phyloP scores from a whole-genome alignment of 2,888 invertebrate genomes.

The Yponomeuta sedellus region DNA sequence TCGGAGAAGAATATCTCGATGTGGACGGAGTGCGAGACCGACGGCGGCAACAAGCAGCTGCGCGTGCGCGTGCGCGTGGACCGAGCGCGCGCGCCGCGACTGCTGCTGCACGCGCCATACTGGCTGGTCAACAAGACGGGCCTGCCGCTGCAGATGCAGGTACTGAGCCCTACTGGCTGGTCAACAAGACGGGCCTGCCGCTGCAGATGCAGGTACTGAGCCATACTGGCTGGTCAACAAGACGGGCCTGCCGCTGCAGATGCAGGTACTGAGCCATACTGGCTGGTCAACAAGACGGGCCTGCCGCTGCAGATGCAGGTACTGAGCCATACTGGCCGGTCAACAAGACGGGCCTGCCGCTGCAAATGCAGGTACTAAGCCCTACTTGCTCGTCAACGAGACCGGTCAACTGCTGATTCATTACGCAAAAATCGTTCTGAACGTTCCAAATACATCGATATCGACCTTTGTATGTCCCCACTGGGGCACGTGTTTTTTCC shows the following conservation, averaged over 20 bases:
- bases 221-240: slow-evolving; percentile 94
- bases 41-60: slow-evolving; percentile 79
- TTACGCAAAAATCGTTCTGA: too few relatives aligned
- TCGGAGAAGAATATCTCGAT: slow-evolving; percentile 80
- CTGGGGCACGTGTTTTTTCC: too few relatives aligned
- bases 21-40: slow-evolving; percentile 81
- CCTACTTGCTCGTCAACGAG: too few relatives aligned
- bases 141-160: slow-evolving; percentile 87
- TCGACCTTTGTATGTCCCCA: too few relatives aligned
- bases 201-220: slow-evolving; percentile 85
- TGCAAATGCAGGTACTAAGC: too few relatives aligned
- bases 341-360: too few relatives aligned
- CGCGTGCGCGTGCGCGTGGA: slow-evolving; percentile 81
- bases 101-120: slow-evolving; percentile 86
- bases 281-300: slow-evolving; percentile 93
- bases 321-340: background rate
- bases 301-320: slow-evolving; percentile 88
- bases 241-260: slow-evolving; percentile 87
- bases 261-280: slow-evolving; percentile 81
- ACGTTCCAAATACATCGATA: too few relatives aligned
- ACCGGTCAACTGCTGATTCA: too few relatives aligned
- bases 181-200: slow-evolving; percentile 91
- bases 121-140: slow-evolving; percentile 95
- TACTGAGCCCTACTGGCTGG: slow-evolving; percentile 86
- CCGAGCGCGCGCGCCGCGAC: slow-evolving; percentile 69